phyloP scores from a whole-genome alignment of 2,113 vertebrate genomes.

The Psilopogon haemacephalus region DNA sequence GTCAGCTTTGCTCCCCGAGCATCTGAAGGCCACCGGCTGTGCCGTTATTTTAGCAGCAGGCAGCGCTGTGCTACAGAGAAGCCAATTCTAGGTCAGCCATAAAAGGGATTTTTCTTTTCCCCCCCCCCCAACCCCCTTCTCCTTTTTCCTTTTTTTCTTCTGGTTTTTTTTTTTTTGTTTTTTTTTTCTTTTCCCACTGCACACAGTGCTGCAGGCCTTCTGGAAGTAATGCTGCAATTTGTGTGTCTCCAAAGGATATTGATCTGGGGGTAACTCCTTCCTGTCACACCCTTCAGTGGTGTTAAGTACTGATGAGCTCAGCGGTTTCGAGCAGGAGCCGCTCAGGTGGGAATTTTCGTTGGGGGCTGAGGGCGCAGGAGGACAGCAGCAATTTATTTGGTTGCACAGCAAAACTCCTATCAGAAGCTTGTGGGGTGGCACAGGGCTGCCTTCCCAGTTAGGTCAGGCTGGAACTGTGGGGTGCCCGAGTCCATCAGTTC shows the following conservation, averaged over 20 bases:
- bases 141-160: too few species aligned
- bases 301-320: not conserved
- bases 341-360: not conserved
- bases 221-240: slow-evolving; percentile 3
- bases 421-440: fast-evolving
- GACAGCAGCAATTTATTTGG: not conserved
- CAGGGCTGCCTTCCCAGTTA: not conserved
- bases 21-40: slow-evolving; percentile 45
- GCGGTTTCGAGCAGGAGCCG: not conserved
- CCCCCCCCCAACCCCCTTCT: fast-evolving
- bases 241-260: not conserved
- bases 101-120: not conserved
- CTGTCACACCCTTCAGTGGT: not conserved
- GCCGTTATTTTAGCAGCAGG: slow-evolving; percentile 61
- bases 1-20: not conserved
- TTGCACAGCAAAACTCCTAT: not conserved
- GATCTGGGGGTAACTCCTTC: slow-evolving; percentile 6
- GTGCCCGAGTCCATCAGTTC: fast-evolving
- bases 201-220: not conserved
- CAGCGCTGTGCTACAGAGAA: slow-evolving; percentile 68
- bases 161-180: too few species aligned
- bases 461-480: too few species aligned
- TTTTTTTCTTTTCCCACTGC: not conserved
- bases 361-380: not conserved
- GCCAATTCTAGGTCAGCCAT: slow-evolving; percentile 66